These are phyloP conservation scores for Brachionus asplanchnoidis DNA, from an alignment of 1,140 invertebrate species.

Conservation along the genomic window DNA sequence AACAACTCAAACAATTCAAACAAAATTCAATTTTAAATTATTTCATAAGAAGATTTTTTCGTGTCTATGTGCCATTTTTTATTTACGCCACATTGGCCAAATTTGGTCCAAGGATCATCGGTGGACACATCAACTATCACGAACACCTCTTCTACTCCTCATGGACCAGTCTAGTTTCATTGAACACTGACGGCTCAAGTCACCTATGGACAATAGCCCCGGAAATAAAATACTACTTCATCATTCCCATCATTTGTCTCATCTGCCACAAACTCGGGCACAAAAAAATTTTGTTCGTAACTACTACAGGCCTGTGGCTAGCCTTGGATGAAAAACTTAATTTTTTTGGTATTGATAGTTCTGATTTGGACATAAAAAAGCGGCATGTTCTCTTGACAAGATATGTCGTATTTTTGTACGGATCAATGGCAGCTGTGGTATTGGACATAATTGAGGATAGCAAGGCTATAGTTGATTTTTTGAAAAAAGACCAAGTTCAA, in stretches of 20 bases:
- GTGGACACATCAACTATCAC: slow-evolving; percentile 6
- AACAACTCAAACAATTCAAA: background rate
- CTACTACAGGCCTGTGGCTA: background rate
- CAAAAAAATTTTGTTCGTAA: background rate
- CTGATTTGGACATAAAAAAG: slow-evolving; percentile 15
- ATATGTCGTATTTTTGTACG: slow-evolving; percentile 14
- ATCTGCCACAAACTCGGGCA: background rate
- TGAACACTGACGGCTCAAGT: slow-evolving; percentile 5
- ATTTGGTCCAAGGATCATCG: slow-evolving; percentile 7
- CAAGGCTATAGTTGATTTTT: background rate
- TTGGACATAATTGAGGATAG: background rate
- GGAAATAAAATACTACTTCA: slow-evolving; percentile 33
- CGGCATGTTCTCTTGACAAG: background rate
- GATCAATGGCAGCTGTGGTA: background rate
- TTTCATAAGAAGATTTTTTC: slow-evolving; percentile 27
- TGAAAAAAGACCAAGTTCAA: background rate
- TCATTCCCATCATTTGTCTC: background rate
- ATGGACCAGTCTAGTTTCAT: background rate
- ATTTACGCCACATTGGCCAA: background rate
- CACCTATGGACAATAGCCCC: slow-evolving; percentile 34
- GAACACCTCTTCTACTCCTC: background rate
- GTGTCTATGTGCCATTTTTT: slow-evolving; percentile 13
- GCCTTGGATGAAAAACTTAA: slow-evolving; percentile 14
- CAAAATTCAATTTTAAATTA: background rate
- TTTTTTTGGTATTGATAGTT: background rate